A percentile compares a stretch with the other conserved stretches of the same genome.
These are phyloP conservation scores for Drosophila mayri DNA, from an alignment of 1,140 invertebrate species.

Conservation along the genomic window DNA sequence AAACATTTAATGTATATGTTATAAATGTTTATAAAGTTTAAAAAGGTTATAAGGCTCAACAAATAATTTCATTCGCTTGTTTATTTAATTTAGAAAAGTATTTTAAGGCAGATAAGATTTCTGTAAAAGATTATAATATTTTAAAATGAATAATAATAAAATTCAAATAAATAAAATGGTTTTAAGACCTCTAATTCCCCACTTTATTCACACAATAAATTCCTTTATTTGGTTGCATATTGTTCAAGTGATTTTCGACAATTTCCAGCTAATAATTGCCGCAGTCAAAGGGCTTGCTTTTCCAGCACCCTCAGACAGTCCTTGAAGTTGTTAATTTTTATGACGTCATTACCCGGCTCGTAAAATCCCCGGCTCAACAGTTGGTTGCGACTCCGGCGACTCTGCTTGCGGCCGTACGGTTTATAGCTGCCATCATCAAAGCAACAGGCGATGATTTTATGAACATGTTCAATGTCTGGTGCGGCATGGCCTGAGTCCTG, in stretches of 20 bases:
- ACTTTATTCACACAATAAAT: conserved; percentile 5
- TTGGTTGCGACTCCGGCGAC: conserved; percentile 53
- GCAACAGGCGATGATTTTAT: conserved; percentile 79
- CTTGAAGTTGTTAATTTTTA: conserved; percentile 83
- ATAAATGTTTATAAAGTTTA: no score
- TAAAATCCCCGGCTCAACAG: conserved; percentile 79
- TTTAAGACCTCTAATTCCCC: not conserved
- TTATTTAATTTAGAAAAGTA: no score
- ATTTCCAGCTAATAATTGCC: conserved; percentile 55
- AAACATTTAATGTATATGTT: no score
- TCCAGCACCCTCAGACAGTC: conserved; percentile 27
- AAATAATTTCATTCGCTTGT: no score
- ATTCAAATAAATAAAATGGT: no score
- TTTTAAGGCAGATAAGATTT: no score
- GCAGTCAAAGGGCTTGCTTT: conserved; percentile 49
- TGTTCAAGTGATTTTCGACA: conserved; percentile 21
- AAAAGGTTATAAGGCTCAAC: no score
- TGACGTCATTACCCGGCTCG: conserved; percentile 83
- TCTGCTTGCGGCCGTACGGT: conserved; percentile 33
- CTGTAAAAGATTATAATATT: not conserved
- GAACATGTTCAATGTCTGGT: conserved; percentile 65
- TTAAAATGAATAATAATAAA: not conserved
- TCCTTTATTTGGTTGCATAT: not conserved
- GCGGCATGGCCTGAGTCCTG: conserved; percentile 17
- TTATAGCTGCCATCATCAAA: conserved; percentile 42